Base-by-base conservation (phyloP, 2,113 vertebrate genomes). In the Colistium nudipinnis region DNA sequence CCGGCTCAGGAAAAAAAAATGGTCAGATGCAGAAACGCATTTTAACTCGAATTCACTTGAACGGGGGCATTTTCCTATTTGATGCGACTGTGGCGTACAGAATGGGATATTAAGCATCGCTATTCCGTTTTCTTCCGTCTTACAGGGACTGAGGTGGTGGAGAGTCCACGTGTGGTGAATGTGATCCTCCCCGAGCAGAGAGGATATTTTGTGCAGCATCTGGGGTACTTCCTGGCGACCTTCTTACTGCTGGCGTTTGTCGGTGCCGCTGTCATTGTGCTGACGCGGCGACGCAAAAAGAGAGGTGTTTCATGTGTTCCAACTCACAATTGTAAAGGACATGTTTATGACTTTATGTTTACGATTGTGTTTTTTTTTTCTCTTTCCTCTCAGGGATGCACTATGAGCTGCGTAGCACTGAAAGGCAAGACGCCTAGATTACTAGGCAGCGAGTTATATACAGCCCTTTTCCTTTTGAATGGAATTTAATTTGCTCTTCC, bases 181-280 rank as follows among this genome's bases (percentile, higher is more conserved):
- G 95, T 97, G 84, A 96, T 97, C 80, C 92, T 98, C 27, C 95
- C 96, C 0, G 97, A 99, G 87, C 82, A 92, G 64, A 90, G 92
- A 3, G 51, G 93, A 31, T 95, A 96, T 64, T 96, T 97, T 25
- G 89, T 97, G 87, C 96, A 98, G 85, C 97, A 97, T 87, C 81
- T 96, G 85, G 96, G 96, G 57, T 98, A 98, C 66, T 84, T 98
- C 88, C 90, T 99, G 93, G 95, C 94, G 1, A 94, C 94, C 0
- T 92, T 97, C 68, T 72, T 98, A 24, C 93, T 98, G 57, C 94
- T 98, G 78, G 68, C 94, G 1, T 64, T 98, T 20, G 81, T 98
- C 48, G 90, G 96, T 19, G 87, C 95, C 59, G 84, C 92, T 0
- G 89, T 94, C 4, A 66, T 95, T 11, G 81, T 96, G 28, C 57